phyloP scores from a whole-genome alignment of 2,113 vertebrate species.

The Neolamprologus fasciatus region DNA sequence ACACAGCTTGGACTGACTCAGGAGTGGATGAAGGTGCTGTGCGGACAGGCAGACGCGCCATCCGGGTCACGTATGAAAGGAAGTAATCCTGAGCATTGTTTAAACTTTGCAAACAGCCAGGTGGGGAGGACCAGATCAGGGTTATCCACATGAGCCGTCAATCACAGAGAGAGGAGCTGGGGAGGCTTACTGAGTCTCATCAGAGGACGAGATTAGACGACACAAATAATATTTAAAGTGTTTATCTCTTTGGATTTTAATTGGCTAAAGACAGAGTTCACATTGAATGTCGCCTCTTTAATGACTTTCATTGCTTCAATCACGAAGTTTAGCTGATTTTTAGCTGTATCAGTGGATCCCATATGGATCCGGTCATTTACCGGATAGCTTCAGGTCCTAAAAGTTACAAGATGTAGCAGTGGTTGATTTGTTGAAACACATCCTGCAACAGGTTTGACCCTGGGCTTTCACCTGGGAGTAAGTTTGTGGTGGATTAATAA shows the following conservation, averaged over 20 bases:
- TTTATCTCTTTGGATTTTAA: background rate
- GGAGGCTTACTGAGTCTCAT: background rate
- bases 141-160: background rate
- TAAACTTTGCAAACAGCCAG: background rate
- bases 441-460: background rate
- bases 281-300: background rate
- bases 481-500: background rate
- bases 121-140: background rate
- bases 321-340: background rate
- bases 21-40: slow-evolving; percentile 42
- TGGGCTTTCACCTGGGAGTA: background rate
- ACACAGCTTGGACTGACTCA: slow-evolving; percentile 54
- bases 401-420: background rate
- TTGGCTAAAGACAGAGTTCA: background rate
- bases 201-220: background rate
- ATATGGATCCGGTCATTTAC: background rate
- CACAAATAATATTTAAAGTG: background rate
- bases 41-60: background rate
- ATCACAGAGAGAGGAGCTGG: background rate
- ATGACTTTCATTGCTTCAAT: background rate
- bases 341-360: background rate
- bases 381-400: background rate
- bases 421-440: background rate
- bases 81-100: slow-evolving; percentile 28
- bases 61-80: slow-evolving; percentile 37